A percentile compares a stretch with the other conserved stretches of the same genome.
These are phyloP conservation scores for Strongylocentrotus purpuratus DNA, from an alignment of 35 echinoderm and acorn worm species.

Conservation along the genomic window DNA sequence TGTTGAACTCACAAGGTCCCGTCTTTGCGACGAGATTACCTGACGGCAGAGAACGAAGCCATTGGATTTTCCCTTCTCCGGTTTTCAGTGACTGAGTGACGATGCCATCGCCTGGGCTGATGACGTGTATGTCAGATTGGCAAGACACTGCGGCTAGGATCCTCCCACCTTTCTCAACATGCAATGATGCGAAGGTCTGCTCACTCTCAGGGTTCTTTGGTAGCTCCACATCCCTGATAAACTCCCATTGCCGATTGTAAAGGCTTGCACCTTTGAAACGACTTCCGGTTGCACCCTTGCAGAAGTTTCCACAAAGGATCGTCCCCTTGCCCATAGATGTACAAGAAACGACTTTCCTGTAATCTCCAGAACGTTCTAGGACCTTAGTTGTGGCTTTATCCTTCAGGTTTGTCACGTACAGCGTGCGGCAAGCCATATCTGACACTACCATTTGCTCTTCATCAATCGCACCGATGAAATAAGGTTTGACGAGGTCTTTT, in stretches of 20 bases:
- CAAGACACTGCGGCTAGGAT: neutral
- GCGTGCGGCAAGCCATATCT: neutral
- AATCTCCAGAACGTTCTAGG: neutral
- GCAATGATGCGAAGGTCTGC: neutral
- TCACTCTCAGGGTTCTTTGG: neutral
- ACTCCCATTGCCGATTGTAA: neutral
- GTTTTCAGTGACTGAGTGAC: neutral
- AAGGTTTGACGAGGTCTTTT: neutral
- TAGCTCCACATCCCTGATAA: neutral
- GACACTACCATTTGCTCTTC: neutral
- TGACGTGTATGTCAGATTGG: slow-evolving; percentile 14
- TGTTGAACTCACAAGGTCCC: neutral
- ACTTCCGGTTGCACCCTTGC: neutral
- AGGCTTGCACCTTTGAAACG: neutral
- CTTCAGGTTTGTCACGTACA: neutral
- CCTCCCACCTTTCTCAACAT: neutral
- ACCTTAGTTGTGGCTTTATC: neutral
- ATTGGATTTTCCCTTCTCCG: neutral
- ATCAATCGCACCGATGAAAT: slow-evolving; percentile 2
- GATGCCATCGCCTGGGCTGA: neutral
- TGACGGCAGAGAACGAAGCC: neutral
- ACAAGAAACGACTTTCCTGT: neutral
- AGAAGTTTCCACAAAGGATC: neutral
- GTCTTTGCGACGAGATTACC: slow-evolving; percentile 8
- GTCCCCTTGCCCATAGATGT: neutral